Evolutionary conservation across 2,113 vertebrate genomes (phyloP).

Genomic region (Erythrolamprus reginae): DNA sequence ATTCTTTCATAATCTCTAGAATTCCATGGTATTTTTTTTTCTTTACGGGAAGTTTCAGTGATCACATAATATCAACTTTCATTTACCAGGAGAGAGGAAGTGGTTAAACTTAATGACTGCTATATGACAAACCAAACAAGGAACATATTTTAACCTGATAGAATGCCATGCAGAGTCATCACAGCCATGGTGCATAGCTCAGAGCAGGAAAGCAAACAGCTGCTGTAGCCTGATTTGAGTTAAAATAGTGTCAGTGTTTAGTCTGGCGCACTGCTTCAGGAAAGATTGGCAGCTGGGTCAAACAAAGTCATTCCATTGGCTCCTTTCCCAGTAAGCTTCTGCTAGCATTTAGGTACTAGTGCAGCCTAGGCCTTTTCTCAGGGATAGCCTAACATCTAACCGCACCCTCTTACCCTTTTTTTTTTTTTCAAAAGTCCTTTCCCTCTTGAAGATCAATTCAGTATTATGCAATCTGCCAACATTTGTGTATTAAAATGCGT

Average conservation of each 20-base stretch:
- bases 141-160: constrained; percentile 65
- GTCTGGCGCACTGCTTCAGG: constrained; percentile 88
- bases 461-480: constrained; percentile 67
- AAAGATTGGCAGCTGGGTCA: constrained; percentile 96
- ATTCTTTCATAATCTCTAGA: constrained; percentile 14
- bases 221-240: constrained; percentile 84
- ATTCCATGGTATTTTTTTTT: constrained; percentile 21
- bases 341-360: constrained; percentile 83
- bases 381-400: constrained; percentile 80
- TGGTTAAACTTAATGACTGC: constrained; percentile 28
- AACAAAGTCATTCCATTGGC: constrained; percentile 87
- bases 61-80: constrained; percentile 23
- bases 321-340: constrained; percentile 83
- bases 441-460: constrained; percentile 71
- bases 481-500: constrained; percentile 68
- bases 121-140: constrained; percentile 51
- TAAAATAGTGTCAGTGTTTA: constrained; percentile 89
- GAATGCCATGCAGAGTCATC: constrained; percentile 69
- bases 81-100: constrained; percentile 33
- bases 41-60: not conserved
- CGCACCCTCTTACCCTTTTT: constrained; percentile 69
- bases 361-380: constrained; percentile 74
- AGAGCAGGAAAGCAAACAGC: constrained; percentile 82
- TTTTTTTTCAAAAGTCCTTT: constrained; percentile 58
- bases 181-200: constrained; percentile 71